Conservation (phyloP, 1,140 invertebrate species). For the Acromyrmex heyeri region DNA sequence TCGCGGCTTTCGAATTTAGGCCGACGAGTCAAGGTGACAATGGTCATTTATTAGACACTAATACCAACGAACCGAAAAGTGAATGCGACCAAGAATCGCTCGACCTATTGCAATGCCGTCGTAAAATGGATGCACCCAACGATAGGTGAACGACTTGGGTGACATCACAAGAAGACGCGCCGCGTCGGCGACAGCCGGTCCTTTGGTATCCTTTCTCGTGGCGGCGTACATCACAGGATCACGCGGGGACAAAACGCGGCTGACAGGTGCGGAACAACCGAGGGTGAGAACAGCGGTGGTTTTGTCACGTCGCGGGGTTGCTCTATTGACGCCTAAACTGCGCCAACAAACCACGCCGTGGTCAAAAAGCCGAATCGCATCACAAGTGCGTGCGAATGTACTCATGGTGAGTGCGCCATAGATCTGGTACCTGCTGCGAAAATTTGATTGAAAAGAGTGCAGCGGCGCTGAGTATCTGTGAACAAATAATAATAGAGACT, state of each 20-base stretch:
- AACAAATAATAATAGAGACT: background rate
- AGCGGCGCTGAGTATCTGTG: background rate
- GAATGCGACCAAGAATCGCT: slow-evolving; percentile 20
- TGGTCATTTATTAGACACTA: slow-evolving; percentile 26
- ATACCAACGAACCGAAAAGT: slow-evolving; percentile 1
- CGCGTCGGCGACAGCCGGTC: slow-evolving; percentile 18
- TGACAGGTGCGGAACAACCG: background rate
- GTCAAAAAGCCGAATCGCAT: slow-evolving; percentile 19
- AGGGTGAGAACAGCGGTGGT: slow-evolving; percentile 2
- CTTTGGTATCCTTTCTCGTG: background rate
- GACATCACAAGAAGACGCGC: slow-evolving; percentile 48
- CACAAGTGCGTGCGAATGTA: slow-evolving; percentile 57
- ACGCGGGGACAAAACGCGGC: slow-evolving; percentile 11
- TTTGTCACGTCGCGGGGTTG: slow-evolving; percentile 31
- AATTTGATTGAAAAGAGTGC: slow-evolving; percentile 15
- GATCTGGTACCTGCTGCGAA: slow-evolving; percentile 27
- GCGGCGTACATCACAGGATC: slow-evolving; percentile 32
- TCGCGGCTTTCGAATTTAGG: background rate
- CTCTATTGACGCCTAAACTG: slow-evolving; percentile 53
- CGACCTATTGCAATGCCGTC: background rate
- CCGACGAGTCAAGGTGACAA: slow-evolving; percentile 6
- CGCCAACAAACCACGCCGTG: slow-evolving; percentile 34
- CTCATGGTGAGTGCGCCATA: slow-evolving; percentile 2
- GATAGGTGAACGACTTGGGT: slow-evolving; percentile 10
- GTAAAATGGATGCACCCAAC: background rate